Evolutionary conservation across 2,888 invertebrate species (phyloP).

Genomic region (Sinotaia quadrata): DNA sequence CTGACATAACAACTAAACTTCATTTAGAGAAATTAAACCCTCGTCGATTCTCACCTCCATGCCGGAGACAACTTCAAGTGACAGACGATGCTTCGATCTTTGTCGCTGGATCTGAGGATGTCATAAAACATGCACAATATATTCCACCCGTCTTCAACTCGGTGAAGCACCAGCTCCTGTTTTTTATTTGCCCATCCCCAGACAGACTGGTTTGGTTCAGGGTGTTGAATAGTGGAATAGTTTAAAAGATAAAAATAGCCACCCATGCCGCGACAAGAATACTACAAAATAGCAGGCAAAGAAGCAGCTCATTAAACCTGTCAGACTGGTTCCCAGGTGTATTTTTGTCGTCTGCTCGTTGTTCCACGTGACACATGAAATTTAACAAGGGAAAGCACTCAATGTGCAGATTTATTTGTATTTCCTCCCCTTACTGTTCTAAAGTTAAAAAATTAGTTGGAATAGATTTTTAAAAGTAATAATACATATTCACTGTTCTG

Average conservation of each 20-base stretch:
- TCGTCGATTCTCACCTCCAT: background rate
- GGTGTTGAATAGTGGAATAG: constrained; percentile 23
- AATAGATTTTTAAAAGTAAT: too few species aligned
- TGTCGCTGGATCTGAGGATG: background rate
- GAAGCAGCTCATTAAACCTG: constrained; percentile 21
- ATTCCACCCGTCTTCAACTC: background rate
- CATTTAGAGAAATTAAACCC: background rate
- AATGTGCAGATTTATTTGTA: too few species aligned
- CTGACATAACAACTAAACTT: too few species aligned
- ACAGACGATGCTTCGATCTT: too few species aligned
- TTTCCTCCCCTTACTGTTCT: too few species aligned
- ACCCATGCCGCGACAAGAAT: constrained; percentile 30
- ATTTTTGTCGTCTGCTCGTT: background rate
- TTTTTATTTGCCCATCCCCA: constrained; percentile 23
- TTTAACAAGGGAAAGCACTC: too few species aligned
- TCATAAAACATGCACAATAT: background rate
- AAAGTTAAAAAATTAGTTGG: too few species aligned
- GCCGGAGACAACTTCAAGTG: too few species aligned
- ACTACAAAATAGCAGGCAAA: constrained; percentile 2
- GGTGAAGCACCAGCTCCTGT: background rate
- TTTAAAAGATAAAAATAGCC: constrained; percentile 36
- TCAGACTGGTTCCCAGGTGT: constrained; percentile 13
- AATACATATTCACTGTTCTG: too few species aligned
- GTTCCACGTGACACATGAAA: background rate
- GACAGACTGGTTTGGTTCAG: constrained; percentile 28